Evolutionary conservation across 1,140 invertebrate species (phyloP), one percentile per base, ranked within the genome.

Genomic region (Globodera ellingtonae): DNA sequence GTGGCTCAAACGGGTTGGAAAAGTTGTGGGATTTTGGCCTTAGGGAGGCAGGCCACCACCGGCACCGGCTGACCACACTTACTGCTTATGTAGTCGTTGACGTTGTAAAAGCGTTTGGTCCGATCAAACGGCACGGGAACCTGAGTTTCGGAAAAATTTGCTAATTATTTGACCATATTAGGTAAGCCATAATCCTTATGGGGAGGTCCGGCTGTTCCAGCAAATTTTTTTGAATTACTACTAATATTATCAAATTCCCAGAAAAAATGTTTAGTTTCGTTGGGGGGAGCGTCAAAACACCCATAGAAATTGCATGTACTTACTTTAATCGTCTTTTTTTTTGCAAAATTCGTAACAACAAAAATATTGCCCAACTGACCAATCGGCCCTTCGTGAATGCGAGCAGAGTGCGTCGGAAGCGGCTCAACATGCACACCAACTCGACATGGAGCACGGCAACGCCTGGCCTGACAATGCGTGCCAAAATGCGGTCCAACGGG

Each of bases 1-100:
- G 74, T 67, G 46, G 77, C 80, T 79, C 65, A 71, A 81, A 50
- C 67, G n/a, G 79, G 72, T 48, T 46, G 52, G 21, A 47, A 65
- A 59, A 79, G 75, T 24, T 69, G 15, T 59, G 10, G 56, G 35
- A 35, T 71, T 10, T 46, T n/a, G 46, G 18, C 10, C 24, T 72
- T 5, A 44, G 18, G 56, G n/a, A 21, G 72, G 24, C 72, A 72
- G 35, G 9, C 72, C 21, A 35, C 52, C 44, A 74, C 47, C 56
- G 10, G 15, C 56, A 59, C 15, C 56, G 56, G 56, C 56, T 10
- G 5, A 59, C 56, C 35, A 24, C 47, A 76, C 75, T 76, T 76
- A 76, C 75, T 76, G 75, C 75, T 76, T 59, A 76, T 69, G 75
- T 76, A 76, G 75, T 76, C 75, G 75, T 67, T 76, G n/a, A 76